phyloP scores from a whole-genome alignment of 2,113 vertebrate species.

The Microtus ochrogaster region DNA sequence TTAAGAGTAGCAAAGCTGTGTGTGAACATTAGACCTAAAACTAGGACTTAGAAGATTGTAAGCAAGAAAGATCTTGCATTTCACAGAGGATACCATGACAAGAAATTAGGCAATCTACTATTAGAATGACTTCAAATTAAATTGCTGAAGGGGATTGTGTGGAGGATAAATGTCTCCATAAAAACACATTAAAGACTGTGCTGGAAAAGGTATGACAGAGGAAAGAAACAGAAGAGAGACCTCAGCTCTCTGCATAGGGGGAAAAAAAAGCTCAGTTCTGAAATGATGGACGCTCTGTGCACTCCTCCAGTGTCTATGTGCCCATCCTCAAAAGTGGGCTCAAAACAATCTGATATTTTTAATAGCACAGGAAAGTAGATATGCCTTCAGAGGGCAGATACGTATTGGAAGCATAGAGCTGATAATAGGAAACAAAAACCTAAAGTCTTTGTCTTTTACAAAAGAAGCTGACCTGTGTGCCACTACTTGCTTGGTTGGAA shows the following conservation, averaged over 20 bases:
- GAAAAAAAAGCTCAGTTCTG: neutral
- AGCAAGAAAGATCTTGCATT: neutral
- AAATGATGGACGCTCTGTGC: neutral
- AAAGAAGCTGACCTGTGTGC: neutral
- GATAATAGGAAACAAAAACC: conserved; percentile 20
- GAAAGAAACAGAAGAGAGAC: neutral
- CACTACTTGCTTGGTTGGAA: conserved; percentile 23
- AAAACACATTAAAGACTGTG: neutral
- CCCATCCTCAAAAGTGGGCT: neutral
- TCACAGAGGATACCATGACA: neutral
- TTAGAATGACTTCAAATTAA: neutral
- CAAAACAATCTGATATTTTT: neutral
- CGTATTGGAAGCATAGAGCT: neutral
- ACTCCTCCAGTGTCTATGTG: neutral
- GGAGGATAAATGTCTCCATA: neutral
- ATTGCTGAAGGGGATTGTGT: neutral
- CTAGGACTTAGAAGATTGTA: neutral
- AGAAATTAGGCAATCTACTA: neutral
- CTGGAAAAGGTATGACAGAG: neutral
- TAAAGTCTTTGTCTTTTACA: neutral
- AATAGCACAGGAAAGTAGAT: neutral
- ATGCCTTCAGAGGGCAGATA: neutral
- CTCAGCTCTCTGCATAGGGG: neutral
- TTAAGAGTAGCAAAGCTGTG: neutral
- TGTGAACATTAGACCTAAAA: neutral